Base-by-base conservation (phyloP, 2,888 invertebrate species). In the Ischnura elegans region DNA sequence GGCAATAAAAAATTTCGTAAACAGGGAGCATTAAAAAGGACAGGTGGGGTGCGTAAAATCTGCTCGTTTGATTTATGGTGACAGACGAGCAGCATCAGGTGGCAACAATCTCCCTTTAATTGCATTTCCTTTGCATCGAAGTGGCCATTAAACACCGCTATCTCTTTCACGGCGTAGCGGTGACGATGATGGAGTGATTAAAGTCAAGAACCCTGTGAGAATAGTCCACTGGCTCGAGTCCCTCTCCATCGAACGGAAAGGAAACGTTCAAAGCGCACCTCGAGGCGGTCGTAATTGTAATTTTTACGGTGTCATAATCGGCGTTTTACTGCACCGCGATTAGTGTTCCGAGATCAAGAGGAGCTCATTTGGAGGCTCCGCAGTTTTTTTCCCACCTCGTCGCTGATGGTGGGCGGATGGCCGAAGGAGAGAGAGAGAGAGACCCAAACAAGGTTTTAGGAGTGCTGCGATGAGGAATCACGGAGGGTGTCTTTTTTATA, bases 241-340 rank as follows among this genome's bases (percentile, higher is more conserved):
- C 42, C 55, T 25, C 55, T 42, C 13, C 29, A 76, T 61, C 61
- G 43, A 29, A 43, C 43, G 90, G 61, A 55, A 87, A 46, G 42
- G 55, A n/a, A 61, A 8, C 21, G n/a, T 66, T 90, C 43, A 61
- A 90, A 55, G n/a, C 87, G 51, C 51, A 6, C 87, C 42, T 36
- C 42, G 61, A 90, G n/a, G 43, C 36, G 90, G 61, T 66, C 90
- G 90, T 90, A 61, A 90, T 90, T 90, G 90, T 90, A 90, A 90
- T 90, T 90, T 90, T 90, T 90, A 90, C 90, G 90, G 43, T 66
- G 90, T 90, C 90, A 90, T 90, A 90, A 90, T 90, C 55, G 25
- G 61, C 61, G 61, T 90, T 90, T 90, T 90, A 90, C 61, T 90
- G 61, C 90, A 5, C 61, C 42, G 61, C 90, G 90, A 90, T 90